A percentile compares a stretch with the other conserved stretches of the same genome.
Conservation (phyloP, 2,888 invertebrate genomes). For the Timandra comae region DNA sequence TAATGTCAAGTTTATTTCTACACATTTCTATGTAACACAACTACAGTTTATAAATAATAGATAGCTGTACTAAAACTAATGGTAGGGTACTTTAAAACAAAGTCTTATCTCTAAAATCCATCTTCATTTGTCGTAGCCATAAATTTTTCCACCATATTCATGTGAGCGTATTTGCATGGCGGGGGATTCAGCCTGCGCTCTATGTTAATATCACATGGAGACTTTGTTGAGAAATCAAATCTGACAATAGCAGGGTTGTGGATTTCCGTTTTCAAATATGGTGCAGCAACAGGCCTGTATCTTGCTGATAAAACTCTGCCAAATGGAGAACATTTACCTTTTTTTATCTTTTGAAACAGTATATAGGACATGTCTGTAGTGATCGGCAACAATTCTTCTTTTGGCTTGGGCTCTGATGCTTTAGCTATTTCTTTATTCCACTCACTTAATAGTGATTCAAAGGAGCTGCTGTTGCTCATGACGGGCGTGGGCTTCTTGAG, state of each 20-base stretch:
- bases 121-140: conserved; percentile 9
- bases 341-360: conserved; percentile 34
- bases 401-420: conserved; percentile 3
- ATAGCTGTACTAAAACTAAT: too few relatives aligned
- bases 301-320: conserved; percentile 51
- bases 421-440: conserved; percentile 7
- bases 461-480: conserved; percentile 41
- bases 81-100: too few relatives aligned
- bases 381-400: conserved; percentile 36
- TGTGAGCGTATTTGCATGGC: conserved; percentile 10
- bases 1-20: too few relatives aligned
- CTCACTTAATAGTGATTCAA: conserved; percentile 42
- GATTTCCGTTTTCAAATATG: conserved; percentile 39
- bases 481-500: conserved; percentile 15
- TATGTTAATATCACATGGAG: conserved; percentile 54
- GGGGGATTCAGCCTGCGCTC: conserved; percentile 38
- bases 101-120: too few relatives aligned
- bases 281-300: conserved; percentile 42
- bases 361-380: conserved; percentile 53
- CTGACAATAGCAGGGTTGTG: conserved; percentile 25
- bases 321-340: conserved; percentile 48
- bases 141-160: conserved; percentile 19
- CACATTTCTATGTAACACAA: too few relatives aligned
- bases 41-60: too few relatives aligned
- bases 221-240: conserved; percentile 54